Conservation (phyloP, 2,113 vertebrate species). For the Ellobius talpinus region DNA sequence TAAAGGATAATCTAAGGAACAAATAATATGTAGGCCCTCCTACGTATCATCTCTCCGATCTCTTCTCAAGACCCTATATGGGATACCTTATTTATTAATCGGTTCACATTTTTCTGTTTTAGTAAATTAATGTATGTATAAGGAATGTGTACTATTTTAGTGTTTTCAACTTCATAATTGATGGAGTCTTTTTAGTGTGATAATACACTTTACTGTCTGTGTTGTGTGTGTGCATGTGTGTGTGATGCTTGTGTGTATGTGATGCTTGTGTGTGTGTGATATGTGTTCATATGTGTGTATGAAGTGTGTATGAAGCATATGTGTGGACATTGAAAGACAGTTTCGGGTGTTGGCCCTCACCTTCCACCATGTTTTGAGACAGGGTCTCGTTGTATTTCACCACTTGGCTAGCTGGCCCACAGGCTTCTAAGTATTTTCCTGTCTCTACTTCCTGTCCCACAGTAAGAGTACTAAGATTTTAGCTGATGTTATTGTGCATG, state of each 20-base stretch:
- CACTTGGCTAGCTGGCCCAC: background rate
- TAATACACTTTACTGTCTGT: background rate
- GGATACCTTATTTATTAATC: background rate
- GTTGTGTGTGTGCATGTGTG: background rate
- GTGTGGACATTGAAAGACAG: background rate
- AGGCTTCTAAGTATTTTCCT: background rate
- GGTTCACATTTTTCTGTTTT: background rate
- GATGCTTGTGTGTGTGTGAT: background rate
- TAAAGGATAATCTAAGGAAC: background rate
- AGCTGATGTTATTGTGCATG: too few species aligned
- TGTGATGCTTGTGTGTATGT: background rate
- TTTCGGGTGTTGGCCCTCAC: background rate
- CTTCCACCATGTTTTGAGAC: background rate
- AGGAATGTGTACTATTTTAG: background rate
- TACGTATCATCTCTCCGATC: background rate
- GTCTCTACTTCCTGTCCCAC: background rate
- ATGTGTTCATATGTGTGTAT: background rate
- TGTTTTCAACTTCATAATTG: conserved; percentile 31
- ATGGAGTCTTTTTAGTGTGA: background rate
- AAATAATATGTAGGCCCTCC: background rate
- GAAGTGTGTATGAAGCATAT: background rate
- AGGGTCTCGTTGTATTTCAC: background rate
- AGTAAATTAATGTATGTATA: conserved; percentile 23
- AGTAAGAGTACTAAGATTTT: background rate
- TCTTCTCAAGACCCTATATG: background rate